These are phyloP conservation scores for Nephotettix cincticeps DNA, from an alignment of 1,140 invertebrate genomes.

Conservation along the genomic window DNA sequence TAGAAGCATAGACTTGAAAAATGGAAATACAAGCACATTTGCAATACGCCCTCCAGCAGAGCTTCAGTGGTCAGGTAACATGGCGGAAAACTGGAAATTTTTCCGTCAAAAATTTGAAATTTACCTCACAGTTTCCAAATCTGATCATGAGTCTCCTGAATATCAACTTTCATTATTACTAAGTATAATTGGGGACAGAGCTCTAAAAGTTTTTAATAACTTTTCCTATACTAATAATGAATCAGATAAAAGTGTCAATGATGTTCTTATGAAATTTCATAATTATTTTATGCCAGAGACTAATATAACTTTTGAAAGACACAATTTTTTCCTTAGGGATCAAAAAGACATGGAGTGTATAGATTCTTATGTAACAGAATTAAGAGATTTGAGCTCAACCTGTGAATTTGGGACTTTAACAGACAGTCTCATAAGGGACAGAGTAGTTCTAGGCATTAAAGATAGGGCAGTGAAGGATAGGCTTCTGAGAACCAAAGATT, in stretches of 20 bases:
- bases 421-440: background rate
- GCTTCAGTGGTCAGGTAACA: background rate
- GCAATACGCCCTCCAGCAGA: background rate
- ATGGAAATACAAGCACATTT: too few relatives aligned
- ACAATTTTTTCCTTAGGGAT: background rate
- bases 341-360: background rate
- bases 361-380: background rate
- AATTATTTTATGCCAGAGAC: background rate
- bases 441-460: background rate
- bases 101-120: background rate
- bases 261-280: background rate
- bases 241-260: background rate
- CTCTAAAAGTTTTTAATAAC: background rate
- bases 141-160: background rate
- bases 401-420: background rate
- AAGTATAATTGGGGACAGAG: background rate
- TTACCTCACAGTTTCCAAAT: background rate
- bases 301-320: conserved; percentile 1
- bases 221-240: background rate
- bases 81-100: conserved; percentile 3
- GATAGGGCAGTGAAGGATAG: background rate
- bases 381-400: background rate
- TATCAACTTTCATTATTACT: background rate
- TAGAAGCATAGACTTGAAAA: too few relatives aligned
- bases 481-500: background rate